Evolutionary conservation across 2,888 invertebrate species (phyloP).

Genomic region (Alentia gelatinosa): DNA sequence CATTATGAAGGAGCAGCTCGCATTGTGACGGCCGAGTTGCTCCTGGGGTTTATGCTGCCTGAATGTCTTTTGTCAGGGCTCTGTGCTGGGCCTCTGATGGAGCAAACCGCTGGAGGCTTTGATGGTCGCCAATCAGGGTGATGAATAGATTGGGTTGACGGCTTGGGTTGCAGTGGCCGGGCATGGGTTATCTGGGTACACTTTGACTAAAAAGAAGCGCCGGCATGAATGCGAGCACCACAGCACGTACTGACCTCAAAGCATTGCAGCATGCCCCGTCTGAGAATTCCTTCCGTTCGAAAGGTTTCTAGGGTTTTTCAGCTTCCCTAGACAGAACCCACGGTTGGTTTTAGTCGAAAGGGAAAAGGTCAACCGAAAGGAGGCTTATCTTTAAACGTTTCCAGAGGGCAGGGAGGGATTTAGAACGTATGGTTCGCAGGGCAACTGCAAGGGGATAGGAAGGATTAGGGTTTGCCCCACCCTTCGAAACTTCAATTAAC

Average conservation of each 20-base stretch:
- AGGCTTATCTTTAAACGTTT: constrained; percentile 23
- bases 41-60: not conserved
- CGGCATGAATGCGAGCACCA: not conserved
- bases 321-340: not conserved
- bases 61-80: not conserved
- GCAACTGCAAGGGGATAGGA: too few species aligned
- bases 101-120: not conserved
- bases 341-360: not conserved
- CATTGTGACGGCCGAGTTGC: not conserved
- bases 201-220: not conserved
- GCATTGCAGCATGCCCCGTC: not conserved
- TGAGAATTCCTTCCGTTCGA: not conserved
- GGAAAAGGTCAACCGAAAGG: constrained; percentile 23
- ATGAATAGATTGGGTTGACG: constrained; percentile 19
- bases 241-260: not conserved
- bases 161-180: not conserved
- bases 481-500: too few species aligned
- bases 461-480: too few species aligned
- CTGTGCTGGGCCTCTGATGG: not conserved
- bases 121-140: constrained; percentile 14
- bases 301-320: not conserved
- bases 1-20: constrained; percentile 3
- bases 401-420: not conserved
- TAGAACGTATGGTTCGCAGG: too few species aligned
- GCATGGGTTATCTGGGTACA: constrained; percentile 20